A percentile compares a stretch with the other conserved stretches of the same genome.
Evolutionary conservation across 2,888 invertebrate species (phyloP).

Genomic region (Euzetes globulus): DNA sequence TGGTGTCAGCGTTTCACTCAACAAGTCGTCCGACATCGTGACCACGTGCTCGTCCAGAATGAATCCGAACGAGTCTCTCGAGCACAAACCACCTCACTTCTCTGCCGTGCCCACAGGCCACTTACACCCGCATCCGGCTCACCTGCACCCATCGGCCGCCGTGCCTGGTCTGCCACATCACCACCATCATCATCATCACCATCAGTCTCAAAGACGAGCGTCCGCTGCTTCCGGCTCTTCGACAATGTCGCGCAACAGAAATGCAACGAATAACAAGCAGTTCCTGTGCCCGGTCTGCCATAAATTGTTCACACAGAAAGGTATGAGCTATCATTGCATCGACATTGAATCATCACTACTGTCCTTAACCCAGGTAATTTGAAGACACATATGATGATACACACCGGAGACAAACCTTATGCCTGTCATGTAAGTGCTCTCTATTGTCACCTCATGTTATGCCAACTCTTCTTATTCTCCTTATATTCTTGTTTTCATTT

Average conservation of each 20-base stretch:
- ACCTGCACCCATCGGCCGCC: slow-evolving; percentile 3
- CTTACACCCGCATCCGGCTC: slow-evolving; percentile 21
- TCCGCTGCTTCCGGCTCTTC: slow-evolving; percentile 13
- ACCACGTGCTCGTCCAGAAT: slow-evolving; percentile 18
- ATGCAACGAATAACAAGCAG: slow-evolving; percentile 33
- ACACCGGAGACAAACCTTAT: slow-evolving; percentile 43
- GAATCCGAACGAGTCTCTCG: slow-evolving; percentile 21
- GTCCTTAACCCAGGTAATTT: slow-evolving; percentile 37
- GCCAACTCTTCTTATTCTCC: too few relatives aligned
- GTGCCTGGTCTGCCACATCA: not conserved
- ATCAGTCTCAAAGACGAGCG: not conserved
- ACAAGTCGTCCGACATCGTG: not conserved
- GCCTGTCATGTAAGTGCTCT: slow-evolving; percentile 40
- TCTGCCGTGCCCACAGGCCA: not conserved
- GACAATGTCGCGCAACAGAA: slow-evolving; percentile 21
- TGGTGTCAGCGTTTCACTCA: not conserved
- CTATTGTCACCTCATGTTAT: not conserved
- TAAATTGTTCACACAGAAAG: slow-evolving; percentile 43
- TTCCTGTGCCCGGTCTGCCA: slow-evolving; percentile 43
- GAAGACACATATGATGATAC: slow-evolving; percentile 44
- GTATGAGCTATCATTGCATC: slow-evolving; percentile 28
- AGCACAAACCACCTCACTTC: not conserved
- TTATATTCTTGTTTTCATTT: too few relatives aligned
- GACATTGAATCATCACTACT: not conserved
- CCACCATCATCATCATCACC: slow-evolving; percentile 21